Base-by-base conservation (phyloP, 2,888 invertebrate species). In the Epinotia ramella region DNA sequence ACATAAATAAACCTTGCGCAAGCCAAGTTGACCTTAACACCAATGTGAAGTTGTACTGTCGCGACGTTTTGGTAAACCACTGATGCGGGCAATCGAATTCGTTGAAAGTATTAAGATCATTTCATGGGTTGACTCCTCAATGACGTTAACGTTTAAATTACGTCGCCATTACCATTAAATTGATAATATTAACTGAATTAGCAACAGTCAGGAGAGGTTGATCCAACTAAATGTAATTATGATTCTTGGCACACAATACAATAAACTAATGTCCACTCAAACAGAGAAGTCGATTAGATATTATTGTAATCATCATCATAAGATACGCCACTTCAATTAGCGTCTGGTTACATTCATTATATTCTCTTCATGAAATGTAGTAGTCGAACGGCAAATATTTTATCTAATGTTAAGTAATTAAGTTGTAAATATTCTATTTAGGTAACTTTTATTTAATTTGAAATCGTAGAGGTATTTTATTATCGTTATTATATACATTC, bases 31-130 rank as follows among this genome's bases (percentile, higher is more conserved):
- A 86, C 92, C 93, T 92, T 92, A 92, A 88, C 93, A 91, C 87
- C 81, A 84, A 88, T 91, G 88, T 89, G 85, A 88, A 87, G 87
- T 84, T 87, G 83, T 79, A 86, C 73, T 59, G 64, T 44, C 72
- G 72, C 88, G 91, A 87, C 87, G 79, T 80, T 78, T 53, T n/a
- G 13, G 7, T 84, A 83, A 88, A 84, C 83, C 86, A 87, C 81
- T 88, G 87, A 92, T 92, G 91, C 92, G 92, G 92, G 91, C 82
- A 85, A 84, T 89, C 86, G 83, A 82, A 85, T 85, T 87, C 79
- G 79, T 40, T 62, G 62, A 71, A 76, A 13, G 67, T 28, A 60
- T 70, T 70, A 70, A 70, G 40, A 71, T 70, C 40, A 71, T 71
- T 75, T 75, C 75, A 75, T 53, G 75, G 75, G 12, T 62, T 44